Conservation (phyloP, 2,888 invertebrate species). For the Dexiosoma caninum region DNA sequence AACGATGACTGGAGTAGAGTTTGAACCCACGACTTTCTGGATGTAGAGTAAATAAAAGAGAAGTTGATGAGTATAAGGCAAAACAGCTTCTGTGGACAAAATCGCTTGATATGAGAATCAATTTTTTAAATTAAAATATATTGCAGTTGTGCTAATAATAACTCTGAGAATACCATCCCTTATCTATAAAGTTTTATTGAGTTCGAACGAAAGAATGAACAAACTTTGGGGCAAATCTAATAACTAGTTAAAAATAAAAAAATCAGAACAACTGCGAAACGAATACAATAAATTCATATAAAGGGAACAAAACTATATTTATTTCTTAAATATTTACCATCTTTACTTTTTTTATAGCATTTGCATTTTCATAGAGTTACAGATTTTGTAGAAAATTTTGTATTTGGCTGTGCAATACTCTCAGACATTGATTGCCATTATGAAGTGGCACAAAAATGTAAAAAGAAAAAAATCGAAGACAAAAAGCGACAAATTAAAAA, state of each 20-base stretch:
- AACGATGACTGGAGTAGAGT: too few relatives aligned
- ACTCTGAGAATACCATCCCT: slow-evolving; percentile 12
- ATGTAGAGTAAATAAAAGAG: too few relatives aligned
- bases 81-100: too few relatives aligned
- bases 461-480: too few relatives aligned
- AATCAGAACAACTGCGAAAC: slow-evolving; percentile 24
- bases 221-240: slow-evolving; percentile 61
- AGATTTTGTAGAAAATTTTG: slow-evolving; percentile 9
- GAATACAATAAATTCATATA: slow-evolving; percentile 30
- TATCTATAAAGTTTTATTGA: slow-evolving; percentile 45
- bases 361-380: slow-evolving; percentile 33
- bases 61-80: too few relatives aligned
- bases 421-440: slow-evolving; percentile 42
- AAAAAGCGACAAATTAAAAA: too few relatives aligned
- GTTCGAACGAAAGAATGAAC: neutral
- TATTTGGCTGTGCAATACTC: neutral
- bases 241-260: slow-evolving; percentile 43
- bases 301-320: slow-evolving; percentile 38
- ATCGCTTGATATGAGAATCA: too few relatives aligned
- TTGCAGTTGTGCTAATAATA: too few relatives aligned
- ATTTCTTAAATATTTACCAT: slow-evolving; percentile 14
- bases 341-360: neutral
- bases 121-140: too few relatives aligned
- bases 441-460: slow-evolving; percentile 11
- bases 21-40: too few relatives aligned